Base-by-base conservation (phyloP, 2,888 invertebrate species). In the Biston stratarius region DNA sequence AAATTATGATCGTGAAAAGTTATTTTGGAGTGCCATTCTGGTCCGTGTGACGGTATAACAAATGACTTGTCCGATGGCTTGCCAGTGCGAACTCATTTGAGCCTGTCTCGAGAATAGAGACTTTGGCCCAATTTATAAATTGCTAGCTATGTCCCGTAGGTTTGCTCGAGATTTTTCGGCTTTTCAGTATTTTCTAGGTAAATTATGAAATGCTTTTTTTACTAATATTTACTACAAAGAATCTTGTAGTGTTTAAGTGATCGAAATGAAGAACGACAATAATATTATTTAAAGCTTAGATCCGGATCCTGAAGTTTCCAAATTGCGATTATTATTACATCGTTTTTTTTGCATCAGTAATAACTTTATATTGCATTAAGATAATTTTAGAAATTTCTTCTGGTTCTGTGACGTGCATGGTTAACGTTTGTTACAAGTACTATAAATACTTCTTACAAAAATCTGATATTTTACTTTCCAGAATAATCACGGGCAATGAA, bases 11-110 rank as follows among this genome's bases (percentile, higher is more conserved):
- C 36, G 61, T 74, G 78, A 83, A 73, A 79, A 80, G 79, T 77
- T 84, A 80, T 84, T 86, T 84, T 85, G 45, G 76, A 72, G 74
- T 66, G 74, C 67, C 70, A 71, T 69, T 66, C 61, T 70, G 70
- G 63, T 48, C 63, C 72, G 63, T 72, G 82, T 82, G 83, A 83
- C 80, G 74, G 77, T 68, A 72, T 83, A 83, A 87, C 83, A 87
- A 88, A 88, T 88, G 83, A 82, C 79, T 83, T 80, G 80, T 81
- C 80, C 63, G 55, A 62, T 61, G 52, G 40, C 40, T 65, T 68
- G 73, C 67, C 60, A 55, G 67, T 64, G 74, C 63, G 62, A 72
- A 69, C 65, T 70, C 57, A 70, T 64, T 63, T 57, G 57, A 59
- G 67, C 57, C 67, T 67, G 64, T 55, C 48, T 60, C 61, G 55